phyloP scores from a whole-genome alignment of 2,888 invertebrate genomes.

The Neoscelio sp. region DNA sequence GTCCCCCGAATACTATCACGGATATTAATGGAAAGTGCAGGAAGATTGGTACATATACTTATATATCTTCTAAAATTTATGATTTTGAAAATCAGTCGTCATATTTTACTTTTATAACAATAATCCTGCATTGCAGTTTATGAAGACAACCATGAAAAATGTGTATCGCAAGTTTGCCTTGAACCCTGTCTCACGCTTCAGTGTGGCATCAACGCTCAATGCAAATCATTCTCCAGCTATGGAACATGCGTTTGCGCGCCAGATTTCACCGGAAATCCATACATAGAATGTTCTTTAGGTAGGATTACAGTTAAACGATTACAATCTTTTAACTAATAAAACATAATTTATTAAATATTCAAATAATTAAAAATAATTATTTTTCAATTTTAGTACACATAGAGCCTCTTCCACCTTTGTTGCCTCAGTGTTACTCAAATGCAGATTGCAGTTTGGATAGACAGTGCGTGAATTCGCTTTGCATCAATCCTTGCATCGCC shows the following conservation, averaged over 20 bases:
- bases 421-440: slow-evolving; percentile 90
- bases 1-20: slow-evolving; percentile 91
- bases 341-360: too few species aligned
- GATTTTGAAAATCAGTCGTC: slow-evolving; percentile 1
- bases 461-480: slow-evolving; percentile 90
- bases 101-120: neutral
- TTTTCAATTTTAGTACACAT: slow-evolving; percentile 73
- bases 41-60: slow-evolving; percentile 82
- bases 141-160: slow-evolving; percentile 88
- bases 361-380: slow-evolving; percentile 2
- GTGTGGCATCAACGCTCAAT: slow-evolving; percentile 93
- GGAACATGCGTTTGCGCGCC: slow-evolving; percentile 91
- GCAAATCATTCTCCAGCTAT: slow-evolving; percentile 89
- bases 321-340: neutral
- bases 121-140: slow-evolving; percentile 84
- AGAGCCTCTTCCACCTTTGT: slow-evolving; percentile 74
- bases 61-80: too few species aligned
- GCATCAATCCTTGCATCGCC: slow-evolving; percentile 90
- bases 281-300: slow-evolving; percentile 89
- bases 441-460: slow-evolving; percentile 91
- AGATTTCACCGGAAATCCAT: slow-evolving; percentile 91
- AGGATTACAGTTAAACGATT: slow-evolving; percentile 77
- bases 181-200: slow-evolving; percentile 91
- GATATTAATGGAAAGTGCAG: slow-evolving; percentile 90
- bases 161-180: slow-evolving; percentile 90